Evolutionary conservation across 2,888 invertebrate species (phyloP).

Genomic region (Anthrax anthrax): DNA sequence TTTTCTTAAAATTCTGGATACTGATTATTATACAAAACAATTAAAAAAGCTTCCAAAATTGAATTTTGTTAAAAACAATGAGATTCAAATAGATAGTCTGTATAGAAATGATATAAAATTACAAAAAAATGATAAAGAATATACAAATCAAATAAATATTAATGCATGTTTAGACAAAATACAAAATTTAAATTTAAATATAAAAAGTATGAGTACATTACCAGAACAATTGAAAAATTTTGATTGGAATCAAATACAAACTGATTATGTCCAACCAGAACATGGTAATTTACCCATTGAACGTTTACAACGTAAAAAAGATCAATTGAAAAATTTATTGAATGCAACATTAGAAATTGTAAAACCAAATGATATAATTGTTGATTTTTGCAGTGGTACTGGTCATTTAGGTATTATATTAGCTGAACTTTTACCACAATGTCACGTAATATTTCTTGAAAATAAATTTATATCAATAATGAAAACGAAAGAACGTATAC

Average conservation of each 20-base stretch:
- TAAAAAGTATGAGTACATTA: background rate
- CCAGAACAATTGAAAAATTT: conserved; percentile 31
- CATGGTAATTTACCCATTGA: conserved; percentile 64
- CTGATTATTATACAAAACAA: background rate
- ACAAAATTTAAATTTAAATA: background rate
- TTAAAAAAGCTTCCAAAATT: background rate
- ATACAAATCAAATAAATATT: conserved; percentile 63
- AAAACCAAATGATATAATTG: conserved; percentile 51
- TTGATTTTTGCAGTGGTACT: conserved; percentile 90
- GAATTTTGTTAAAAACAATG: background rate
- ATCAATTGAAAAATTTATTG: conserved; percentile 74
- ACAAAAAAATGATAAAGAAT: conserved; percentile 52
- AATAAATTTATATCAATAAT: conserved; percentile 78
- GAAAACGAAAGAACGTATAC: conserved; percentile 56
- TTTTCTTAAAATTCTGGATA: background rate
- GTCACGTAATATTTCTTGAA: conserved; percentile 69
- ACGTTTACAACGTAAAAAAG: conserved; percentile 61
- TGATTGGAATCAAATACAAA: conserved; percentile 47
- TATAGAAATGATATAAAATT: conserved; percentile 53
- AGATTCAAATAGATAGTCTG: conserved; percentile 36
- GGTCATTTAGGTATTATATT: conserved; percentile 83
- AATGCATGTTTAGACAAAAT: conserved; percentile 34
- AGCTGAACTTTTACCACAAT: conserved; percentile 63
- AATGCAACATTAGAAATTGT: conserved; percentile 61
- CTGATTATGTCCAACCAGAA: conserved; percentile 58